These are phyloP conservation scores for Meteorus sp. DNA, from an alignment of 1,140 invertebrate genomes.

Conservation along the genomic window DNA sequence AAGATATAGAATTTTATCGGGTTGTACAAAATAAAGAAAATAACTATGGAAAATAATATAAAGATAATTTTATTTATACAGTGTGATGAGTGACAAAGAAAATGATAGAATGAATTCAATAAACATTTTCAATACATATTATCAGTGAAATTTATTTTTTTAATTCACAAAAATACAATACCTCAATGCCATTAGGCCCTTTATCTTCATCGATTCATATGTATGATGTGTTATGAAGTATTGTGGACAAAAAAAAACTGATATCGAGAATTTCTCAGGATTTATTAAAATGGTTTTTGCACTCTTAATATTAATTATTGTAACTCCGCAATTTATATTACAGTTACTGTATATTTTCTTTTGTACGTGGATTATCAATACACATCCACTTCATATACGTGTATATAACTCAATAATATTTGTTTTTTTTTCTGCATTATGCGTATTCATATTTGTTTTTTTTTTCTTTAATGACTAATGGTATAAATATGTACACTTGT, in stretches of 20 bases:
- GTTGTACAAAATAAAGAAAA: background rate
- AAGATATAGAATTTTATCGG: background rate
- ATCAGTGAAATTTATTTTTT: conserved; percentile 23
- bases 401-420: conserved; percentile 31
- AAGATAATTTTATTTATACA: too few species aligned
- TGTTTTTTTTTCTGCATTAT: conserved; percentile 21
- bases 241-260: conserved; percentile 11
- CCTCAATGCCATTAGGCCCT: background rate
- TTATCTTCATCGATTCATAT: too few species aligned
- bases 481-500: conserved; percentile 44
- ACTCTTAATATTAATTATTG: conserved; percentile 36
- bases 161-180: background rate
- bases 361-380: conserved; percentile 37
- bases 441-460: too few species aligned
- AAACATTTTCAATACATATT: conserved; percentile 34
- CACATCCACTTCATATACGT: conserved; percentile 22
- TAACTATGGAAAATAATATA: too few species aligned
- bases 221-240: conserved; percentile 13
- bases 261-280: conserved; percentile 46
- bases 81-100: too few species aligned
- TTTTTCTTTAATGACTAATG: conserved; percentile 32
- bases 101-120: too few species aligned
- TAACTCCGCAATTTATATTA: conserved; percentile 27
- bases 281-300: conserved; percentile 57
- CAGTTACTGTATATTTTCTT: conserved; percentile 30